Conservation (phyloP, 2,113 vertebrate species). For the Coturnix japonica region DNA sequence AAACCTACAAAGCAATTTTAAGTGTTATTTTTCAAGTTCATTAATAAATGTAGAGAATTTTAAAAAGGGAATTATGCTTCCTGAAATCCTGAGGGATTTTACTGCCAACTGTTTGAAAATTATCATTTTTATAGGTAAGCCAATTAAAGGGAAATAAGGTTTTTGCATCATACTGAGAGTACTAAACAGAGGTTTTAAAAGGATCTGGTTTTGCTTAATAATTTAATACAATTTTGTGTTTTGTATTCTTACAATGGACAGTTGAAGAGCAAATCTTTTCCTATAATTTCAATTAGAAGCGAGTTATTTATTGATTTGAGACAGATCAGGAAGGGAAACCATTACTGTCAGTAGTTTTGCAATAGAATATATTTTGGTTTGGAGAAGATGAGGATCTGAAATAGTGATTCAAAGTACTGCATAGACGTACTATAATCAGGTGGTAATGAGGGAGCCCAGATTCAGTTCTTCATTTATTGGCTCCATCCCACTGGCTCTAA, state of each 20-base stretch:
- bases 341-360: background rate
- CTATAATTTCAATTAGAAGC: slow-evolving; percentile 28
- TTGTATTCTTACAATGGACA: slow-evolving; percentile 17
- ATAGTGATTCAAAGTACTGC: background rate
- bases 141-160: slow-evolving; percentile 66
- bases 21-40: slow-evolving; percentile 68
- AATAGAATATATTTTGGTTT: background rate
- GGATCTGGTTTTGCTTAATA: slow-evolving; percentile 58
- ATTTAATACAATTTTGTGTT: slow-evolving; percentile 51
- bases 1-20: slow-evolving; percentile 36
- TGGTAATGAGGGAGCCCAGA: background rate
- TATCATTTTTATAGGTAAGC: slow-evolving; percentile 71
- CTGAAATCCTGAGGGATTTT: slow-evolving; percentile 66
- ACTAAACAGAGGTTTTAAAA: slow-evolving; percentile 63
- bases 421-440: background rate
- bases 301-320: slow-evolving; percentile 25
- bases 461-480: background rate
- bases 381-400: background rate
- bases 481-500: background rate
- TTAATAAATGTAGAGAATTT: slow-evolving; percentile 71
- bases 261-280: slow-evolving; percentile 2
- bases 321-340: background rate
- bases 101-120: slow-evolving; percentile 68
- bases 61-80: slow-evolving; percentile 66
- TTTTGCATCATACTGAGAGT: slow-evolving; percentile 51